These are phyloP conservation scores for Diadema setosum DNA, from an alignment of 35 echinoderm and acorn worm genomes.

Conservation along the genomic window DNA sequence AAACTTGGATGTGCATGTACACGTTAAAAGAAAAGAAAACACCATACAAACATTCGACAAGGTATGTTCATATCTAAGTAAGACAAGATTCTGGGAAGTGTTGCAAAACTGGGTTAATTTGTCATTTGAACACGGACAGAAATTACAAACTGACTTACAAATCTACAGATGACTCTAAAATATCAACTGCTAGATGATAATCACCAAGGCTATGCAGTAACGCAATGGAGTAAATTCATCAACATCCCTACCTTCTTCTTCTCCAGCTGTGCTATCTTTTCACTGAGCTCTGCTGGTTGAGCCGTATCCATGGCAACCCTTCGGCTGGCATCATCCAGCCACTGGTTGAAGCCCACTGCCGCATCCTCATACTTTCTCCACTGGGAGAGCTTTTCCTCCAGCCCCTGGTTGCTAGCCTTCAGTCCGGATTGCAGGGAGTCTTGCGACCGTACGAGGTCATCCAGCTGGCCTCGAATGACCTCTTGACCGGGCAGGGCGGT, in stretches of 20 bases:
- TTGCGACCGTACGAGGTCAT: neutral
- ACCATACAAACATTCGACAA: too few relatives aligned
- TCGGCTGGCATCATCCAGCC: conserved; percentile 43
- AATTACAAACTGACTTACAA: too few relatives aligned
- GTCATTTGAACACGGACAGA: too few relatives aligned
- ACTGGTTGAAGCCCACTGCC: conserved; percentile 5
- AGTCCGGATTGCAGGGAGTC: neutral
- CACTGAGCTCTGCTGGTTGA: conserved; percentile 13
- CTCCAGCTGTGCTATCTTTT: conserved; percentile 60
- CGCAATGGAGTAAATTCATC: too few relatives aligned
- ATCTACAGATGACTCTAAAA: too few relatives aligned
- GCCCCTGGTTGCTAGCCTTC: neutral
- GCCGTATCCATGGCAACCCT: neutral
- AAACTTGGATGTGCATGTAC: too few relatives aligned
- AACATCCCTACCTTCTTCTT: conserved; percentile 70
- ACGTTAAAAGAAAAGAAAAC: too few relatives aligned
- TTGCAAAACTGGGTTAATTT: too few relatives aligned
- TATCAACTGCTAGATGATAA: too few relatives aligned
- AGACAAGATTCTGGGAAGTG: too few relatives aligned
- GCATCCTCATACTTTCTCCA: conserved; percentile 46
- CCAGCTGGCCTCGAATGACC: conserved; percentile 26
- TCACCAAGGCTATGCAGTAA: too few relatives aligned
- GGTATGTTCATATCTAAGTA: too few relatives aligned
- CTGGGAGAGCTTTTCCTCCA: conserved; percentile 8
- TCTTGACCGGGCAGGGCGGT: conserved; percentile 53